Percentiles rank a stretch among this genome's conserved stretches.
Evolutionary conservation across 2,113 vertebrate genomes (phyloP).

Genomic region (Orycteropus afer): DNA sequence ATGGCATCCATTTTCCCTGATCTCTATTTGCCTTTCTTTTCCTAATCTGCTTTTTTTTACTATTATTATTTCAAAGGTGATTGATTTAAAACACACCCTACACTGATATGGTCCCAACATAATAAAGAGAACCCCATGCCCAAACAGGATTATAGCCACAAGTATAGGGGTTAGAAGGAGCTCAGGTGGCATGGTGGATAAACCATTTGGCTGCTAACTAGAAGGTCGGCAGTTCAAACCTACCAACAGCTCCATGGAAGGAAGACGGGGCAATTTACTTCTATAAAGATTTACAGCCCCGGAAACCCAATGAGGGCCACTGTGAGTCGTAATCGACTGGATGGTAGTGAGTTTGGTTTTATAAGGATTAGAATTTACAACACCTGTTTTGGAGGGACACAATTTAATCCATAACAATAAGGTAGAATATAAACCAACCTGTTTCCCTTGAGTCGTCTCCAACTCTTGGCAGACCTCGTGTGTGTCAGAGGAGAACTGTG

Average conservation of each 20-base stretch:
- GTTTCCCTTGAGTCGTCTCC: neutral
- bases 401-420: neutral
- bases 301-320: no score
- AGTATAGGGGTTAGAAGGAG: neutral
- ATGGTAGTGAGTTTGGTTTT: no score
- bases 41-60: neutral
- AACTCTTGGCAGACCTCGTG: neutral
- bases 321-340: no score
- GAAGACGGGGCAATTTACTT: no score
- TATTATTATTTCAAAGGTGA: neutral
- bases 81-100: neutral
- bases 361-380: neutral
- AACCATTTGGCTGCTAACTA: no score
- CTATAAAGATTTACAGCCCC: no score
- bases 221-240: no score
- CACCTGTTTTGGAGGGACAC: neutral
- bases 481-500: no score
- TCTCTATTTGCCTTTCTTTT: neutral
- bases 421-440: neutral
- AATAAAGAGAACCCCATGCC: neutral
- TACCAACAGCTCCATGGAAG: no score
- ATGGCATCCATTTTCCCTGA: neutral
- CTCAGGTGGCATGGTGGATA: no score
- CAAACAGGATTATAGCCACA: neutral
- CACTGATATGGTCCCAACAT: neutral